phyloP scores from a whole-genome alignment of 2,113 vertebrate species.

The Genyomyrus donnyi region DNA sequence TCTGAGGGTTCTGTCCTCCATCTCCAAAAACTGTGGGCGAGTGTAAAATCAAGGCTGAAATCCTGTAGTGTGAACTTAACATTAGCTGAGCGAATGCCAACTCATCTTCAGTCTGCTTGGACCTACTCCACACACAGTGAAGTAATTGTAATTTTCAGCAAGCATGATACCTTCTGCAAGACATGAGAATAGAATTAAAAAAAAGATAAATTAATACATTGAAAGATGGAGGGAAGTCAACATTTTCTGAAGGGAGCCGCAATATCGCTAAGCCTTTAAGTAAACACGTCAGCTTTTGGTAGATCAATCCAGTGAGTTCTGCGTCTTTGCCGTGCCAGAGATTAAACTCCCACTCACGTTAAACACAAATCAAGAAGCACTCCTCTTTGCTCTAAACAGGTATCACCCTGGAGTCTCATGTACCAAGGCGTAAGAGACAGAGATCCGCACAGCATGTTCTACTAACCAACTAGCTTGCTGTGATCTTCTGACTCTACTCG shows the following conservation, averaged over 20 bases:
- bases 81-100: neutral
- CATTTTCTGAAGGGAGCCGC: neutral
- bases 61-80: neutral
- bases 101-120: neutral
- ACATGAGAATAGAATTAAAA: neutral
- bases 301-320: neutral
- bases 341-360: neutral
- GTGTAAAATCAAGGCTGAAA: neutral
- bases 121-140: neutral
- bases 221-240: neutral
- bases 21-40: neutral
- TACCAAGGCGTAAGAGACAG: neutral
- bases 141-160: neutral
- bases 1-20: neutral
- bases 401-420: neutral
- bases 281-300: neutral
- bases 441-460: neutral
- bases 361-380: neutral
- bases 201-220: neutral
- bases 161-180: neutral
- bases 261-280: neutral
- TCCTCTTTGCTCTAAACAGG: neutral
- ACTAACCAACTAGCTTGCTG: neutral
- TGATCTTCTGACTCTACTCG: no score
- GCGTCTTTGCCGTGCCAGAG: neutral